A percentile compares a stretch with the other conserved stretches of the same genome.
Evolutionary conservation across 2,888 invertebrate species (phyloP).

Genomic region (Drosophila melanosoma): DNA sequence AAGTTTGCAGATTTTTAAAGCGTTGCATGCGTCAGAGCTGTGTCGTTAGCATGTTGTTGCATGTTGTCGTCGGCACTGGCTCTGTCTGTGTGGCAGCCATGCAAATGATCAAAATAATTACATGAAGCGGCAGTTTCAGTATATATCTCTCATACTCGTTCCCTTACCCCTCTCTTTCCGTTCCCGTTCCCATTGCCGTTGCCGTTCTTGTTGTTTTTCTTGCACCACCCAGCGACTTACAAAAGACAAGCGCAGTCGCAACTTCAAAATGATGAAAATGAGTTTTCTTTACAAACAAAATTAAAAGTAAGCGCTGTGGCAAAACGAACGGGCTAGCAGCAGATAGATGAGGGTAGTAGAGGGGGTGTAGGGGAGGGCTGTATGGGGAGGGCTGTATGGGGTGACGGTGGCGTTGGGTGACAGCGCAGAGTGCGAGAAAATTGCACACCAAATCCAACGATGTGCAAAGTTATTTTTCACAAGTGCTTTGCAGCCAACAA

Average conservation of each 20-base stretch:
- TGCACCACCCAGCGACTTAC: conserved; percentile 48
- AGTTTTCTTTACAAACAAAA: conserved; percentile 81
- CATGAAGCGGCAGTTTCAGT: conserved; percentile 69
- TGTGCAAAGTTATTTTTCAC: conserved; percentile 81
- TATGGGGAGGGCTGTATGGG: neutral
- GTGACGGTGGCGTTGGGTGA: conserved; percentile 8
- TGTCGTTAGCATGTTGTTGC: conserved; percentile 56
- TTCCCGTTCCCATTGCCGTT: conserved; percentile 5
- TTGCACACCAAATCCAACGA: conserved; percentile 77
- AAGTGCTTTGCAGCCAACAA: conserved; percentile 74
- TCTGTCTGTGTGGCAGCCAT: conserved; percentile 45
- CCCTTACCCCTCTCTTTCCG: conserved; percentile 4
- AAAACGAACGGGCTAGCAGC: conserved; percentile 32
- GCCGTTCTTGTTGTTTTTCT: conserved; percentile 23
- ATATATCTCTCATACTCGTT: conserved; percentile 5
- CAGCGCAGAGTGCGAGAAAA: conserved; percentile 58
- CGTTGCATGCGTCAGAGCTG: conserved; percentile 36
- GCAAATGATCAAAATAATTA: conserved; percentile 79
- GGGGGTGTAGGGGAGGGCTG: neutral
- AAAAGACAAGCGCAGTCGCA: conserved; percentile 74
- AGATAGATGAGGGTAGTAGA: neutral
- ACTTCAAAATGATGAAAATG: conserved; percentile 81
- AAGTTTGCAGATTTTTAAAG: conserved; percentile 30
- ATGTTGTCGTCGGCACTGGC: conserved; percentile 31
- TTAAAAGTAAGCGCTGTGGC: conserved; percentile 72